A percentile compares a stretch with the other conserved stretches of the same genome.
Conservation (phyloP, 2,113 vertebrate genomes). For the Tympanuchus pallidicinctus region DNA sequence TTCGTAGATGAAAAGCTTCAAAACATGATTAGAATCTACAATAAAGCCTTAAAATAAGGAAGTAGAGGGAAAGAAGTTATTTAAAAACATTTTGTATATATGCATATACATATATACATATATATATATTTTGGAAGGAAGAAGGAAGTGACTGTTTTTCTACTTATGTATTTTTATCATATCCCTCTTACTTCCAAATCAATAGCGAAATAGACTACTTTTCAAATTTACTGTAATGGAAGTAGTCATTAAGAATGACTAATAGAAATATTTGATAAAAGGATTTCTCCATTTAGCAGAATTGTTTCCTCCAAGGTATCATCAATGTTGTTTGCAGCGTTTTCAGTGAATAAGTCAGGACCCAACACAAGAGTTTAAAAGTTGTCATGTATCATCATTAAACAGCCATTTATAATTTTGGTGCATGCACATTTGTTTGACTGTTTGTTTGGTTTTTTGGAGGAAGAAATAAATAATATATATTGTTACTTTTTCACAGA, state of each 20-base stretch:
- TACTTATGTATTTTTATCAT: not conserved
- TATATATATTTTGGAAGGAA: too few species aligned
- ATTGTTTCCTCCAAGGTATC: not conserved
- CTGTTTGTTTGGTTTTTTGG: too few species aligned
- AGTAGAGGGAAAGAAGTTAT: not conserved
- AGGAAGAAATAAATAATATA: not conserved
- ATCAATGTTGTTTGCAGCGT: not conserved
- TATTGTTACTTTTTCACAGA: not conserved
- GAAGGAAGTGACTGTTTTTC: not conserved
- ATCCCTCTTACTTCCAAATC: not conserved
- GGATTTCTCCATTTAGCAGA: not conserved
- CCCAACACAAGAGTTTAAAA: not conserved
- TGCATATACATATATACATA: too few species aligned
- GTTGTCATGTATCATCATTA: not conserved
- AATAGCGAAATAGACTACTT: not conserved
- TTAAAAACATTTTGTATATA: too few species aligned
- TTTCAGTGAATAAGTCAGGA: not conserved
- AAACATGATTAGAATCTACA: not conserved
- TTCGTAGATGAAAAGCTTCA: not conserved
- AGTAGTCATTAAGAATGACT: not conserved
- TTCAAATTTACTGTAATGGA: not conserved
- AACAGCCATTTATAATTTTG: not conserved
- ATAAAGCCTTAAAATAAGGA: not conserved
- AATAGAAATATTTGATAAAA: not conserved
- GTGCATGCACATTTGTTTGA: accelerated